Conservation (phyloP, 64 coral and sea anemone genomes). For the Porites lutea region DNA sequence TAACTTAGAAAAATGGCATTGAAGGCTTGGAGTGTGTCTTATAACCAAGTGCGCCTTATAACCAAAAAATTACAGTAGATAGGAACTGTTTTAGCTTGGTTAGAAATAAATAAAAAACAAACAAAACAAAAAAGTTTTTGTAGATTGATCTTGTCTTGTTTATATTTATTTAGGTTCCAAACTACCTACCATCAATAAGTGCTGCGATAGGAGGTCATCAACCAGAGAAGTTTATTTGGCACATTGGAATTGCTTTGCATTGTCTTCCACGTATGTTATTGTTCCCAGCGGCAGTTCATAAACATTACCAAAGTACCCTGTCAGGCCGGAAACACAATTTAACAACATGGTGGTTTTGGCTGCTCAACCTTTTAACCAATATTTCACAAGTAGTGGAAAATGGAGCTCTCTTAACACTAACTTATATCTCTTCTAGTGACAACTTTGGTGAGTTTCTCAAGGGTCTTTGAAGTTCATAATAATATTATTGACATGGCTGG, state of each 20-base stretch:
- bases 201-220: constrained; percentile 86
- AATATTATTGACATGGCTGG: no score
- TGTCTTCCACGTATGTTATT: constrained; percentile 60
- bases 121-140: no score
- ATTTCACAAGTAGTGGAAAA: constrained; percentile 75
- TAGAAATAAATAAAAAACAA: no score
- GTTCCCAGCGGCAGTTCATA: neutral
- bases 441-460: constrained; percentile 84
- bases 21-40: no score
- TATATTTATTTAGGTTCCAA: constrained; percentile 76
- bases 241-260: constrained; percentile 86
- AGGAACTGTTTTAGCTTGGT: no score
- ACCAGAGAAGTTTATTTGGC: constrained; percentile 97
- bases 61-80: no score
- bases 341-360: constrained; percentile 53
- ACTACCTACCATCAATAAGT: constrained; percentile 97
- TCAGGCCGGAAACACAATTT: constrained; percentile 13
- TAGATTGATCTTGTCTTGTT: neutral
- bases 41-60: no score
- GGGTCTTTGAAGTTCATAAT: neutral
- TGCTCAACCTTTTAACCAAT: constrained; percentile 71
- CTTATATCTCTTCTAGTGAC: constrained; percentile 88
- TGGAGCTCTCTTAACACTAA: constrained; percentile 79
- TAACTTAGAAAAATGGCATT: no score
- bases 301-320: constrained; percentile 27